These are phyloP conservation scores for Phaedon cochleariae DNA, from an alignment of 2,888 invertebrate genomes.

Conservation along the genomic window DNA sequence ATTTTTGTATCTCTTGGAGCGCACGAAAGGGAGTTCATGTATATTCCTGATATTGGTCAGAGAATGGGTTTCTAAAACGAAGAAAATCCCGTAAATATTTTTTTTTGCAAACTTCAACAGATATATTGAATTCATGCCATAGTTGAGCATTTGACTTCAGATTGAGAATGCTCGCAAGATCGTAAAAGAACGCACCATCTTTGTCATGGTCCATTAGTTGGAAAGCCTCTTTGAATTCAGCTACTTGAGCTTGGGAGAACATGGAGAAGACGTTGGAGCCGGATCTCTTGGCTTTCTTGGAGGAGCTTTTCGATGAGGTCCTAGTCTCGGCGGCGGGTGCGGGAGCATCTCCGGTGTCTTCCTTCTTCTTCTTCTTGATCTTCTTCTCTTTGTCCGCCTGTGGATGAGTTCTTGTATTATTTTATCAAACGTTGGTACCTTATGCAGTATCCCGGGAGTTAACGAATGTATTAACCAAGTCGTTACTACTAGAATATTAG, in stretches of 20 bases:
- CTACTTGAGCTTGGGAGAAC: conserved; percentile 90
- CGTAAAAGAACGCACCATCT: conserved; percentile 65
- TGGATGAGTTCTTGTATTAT: conserved; percentile 14
- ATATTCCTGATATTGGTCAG: too few species aligned
- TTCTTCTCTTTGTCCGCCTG: conserved; percentile 95
- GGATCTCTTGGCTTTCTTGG: conserved; percentile 84
- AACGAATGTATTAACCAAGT: too few species aligned
- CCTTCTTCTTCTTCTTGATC: conserved; percentile 88
- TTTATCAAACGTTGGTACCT: too few species aligned
- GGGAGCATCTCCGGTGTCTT: conserved; percentile 72
- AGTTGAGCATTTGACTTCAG: too few species aligned
- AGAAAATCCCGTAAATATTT: too few species aligned
- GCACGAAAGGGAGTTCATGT: too few species aligned
- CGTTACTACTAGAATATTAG: too few species aligned
- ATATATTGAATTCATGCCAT: too few species aligned
- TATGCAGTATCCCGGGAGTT: too few species aligned
- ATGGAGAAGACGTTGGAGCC: conserved; percentile 97
- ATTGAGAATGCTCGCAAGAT: not conserved
- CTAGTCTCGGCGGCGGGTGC: conserved; percentile 75
- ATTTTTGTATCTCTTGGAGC: too few species aligned
- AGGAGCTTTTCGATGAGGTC: conserved; percentile 84
- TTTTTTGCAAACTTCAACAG: too few species aligned
- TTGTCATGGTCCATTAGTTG: conserved; percentile 96
- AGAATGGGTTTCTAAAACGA: too few species aligned
- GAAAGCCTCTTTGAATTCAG: conserved; percentile 96